Conservation (phyloP, 2,888 invertebrate genomes). For the Julus scandinavius region DNA sequence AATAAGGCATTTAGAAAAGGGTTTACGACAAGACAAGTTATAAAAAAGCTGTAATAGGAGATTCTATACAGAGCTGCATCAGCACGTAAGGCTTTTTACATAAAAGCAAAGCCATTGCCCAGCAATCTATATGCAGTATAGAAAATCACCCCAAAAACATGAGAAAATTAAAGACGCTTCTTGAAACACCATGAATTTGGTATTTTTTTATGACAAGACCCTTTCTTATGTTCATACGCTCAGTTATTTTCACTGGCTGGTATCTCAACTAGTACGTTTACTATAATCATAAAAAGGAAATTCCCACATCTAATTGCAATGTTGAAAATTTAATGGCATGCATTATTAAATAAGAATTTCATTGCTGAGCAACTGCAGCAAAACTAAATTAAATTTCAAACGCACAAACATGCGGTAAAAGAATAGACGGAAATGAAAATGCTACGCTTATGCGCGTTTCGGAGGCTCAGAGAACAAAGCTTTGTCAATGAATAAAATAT, state of each 20-base stretch:
- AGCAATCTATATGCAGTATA: not conserved
- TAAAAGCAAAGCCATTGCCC: slow-evolving; percentile 17
- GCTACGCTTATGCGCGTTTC: not conserved
- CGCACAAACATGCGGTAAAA: slow-evolving; percentile 9
- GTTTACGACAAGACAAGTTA: slow-evolving; percentile 18
- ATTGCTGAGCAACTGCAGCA: slow-evolving; percentile 18
- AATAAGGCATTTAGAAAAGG: slow-evolving; percentile 9
- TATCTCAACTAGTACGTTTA: not conserved
- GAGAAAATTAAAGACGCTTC: slow-evolving; percentile 8
- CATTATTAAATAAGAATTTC: slow-evolving; percentile 18
- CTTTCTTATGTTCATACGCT: not conserved
- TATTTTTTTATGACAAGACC: not conserved
- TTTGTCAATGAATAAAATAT: not conserved
- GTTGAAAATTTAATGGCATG: slow-evolving; percentile 18
- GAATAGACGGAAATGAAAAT: slow-evolving; percentile 18
- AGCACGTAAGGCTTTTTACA: not conserved
- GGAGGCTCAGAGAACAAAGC: not conserved
- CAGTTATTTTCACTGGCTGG: not conserved
- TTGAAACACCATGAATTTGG: not conserved
- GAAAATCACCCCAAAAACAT: slow-evolving; percentile 2
- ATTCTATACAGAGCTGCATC: not conserved
- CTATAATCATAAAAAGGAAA: slow-evolving; percentile 18
- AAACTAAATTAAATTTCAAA: slow-evolving; percentile 18
- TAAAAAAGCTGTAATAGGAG: not conserved
- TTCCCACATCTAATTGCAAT: slow-evolving; percentile 18